Percentiles rank a stretch among this genome's conserved stretches.
Conservation (phyloP, 2,797 vertebrate genomes). For the Eurystomus glaucurus region DNA sequence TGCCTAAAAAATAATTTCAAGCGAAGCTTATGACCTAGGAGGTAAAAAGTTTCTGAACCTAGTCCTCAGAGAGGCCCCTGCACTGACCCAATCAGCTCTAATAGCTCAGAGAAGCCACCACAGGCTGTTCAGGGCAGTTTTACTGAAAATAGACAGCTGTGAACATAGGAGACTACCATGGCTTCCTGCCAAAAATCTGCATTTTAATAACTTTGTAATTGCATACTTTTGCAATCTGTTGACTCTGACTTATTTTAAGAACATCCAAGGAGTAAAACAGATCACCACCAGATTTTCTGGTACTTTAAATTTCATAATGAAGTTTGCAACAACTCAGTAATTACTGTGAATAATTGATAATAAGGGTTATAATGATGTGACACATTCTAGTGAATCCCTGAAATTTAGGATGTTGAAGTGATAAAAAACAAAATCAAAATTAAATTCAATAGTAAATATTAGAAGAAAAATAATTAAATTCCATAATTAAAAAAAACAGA, state of each 20-base stretch:
- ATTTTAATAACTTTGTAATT: constrained; percentile 67
- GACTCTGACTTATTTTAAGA: constrained; percentile 55
- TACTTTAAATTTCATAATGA: constrained; percentile 35
- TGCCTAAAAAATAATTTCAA: not conserved
- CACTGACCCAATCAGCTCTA: constrained; percentile 4
- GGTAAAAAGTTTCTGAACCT: not conserved
- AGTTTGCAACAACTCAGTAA: constrained; percentile 37
- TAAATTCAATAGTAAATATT: constrained; percentile 40
- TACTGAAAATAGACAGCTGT: constrained; percentile 29
- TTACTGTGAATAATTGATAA: constrained; percentile 50
- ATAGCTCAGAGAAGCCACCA: not conserved
- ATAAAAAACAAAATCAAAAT: constrained; percentile 39
- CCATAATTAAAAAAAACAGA: constrained; percentile 4
- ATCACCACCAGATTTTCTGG: constrained; percentile 39
- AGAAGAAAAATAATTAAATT: constrained; percentile 59
- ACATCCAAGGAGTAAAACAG: constrained; percentile 29
- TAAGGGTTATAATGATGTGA: constrained; percentile 48
- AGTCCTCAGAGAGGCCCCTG: not conserved
- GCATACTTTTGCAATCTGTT: constrained; percentile 55
- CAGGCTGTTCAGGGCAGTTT: not conserved
- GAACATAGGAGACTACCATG: constrained; percentile 6
- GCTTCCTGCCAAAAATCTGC: constrained; percentile 54
- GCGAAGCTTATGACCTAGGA: not conserved
- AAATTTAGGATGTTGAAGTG: constrained; percentile 44
- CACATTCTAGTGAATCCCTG: constrained; percentile 12